Evolutionary conservation across 2,113 vertebrate genomes (phyloP), one percentile per base, ranked within the genome.

Genomic region (Bombycilla garrulus): DNA sequence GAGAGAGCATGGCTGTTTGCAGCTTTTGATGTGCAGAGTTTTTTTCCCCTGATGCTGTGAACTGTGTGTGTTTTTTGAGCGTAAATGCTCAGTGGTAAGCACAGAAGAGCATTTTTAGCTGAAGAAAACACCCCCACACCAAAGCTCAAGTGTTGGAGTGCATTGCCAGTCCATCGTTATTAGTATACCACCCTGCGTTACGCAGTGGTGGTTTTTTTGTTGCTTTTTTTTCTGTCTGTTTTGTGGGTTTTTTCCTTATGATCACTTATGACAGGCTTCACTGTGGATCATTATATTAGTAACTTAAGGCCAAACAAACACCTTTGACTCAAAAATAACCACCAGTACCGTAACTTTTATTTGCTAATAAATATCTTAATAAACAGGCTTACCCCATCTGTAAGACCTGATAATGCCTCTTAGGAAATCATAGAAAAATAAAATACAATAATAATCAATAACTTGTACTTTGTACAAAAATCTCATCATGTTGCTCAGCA

Each of bases 341-440:
- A 98, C 98, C 97, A 98, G 97, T 98, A 99, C 98, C 98, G 97
- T 98, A 98, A 98, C 97, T 98, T 99, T 99, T 99, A 99, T 99
- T 99, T 98, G 98, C 98, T 99, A 99, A 98, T 99, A 99, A 98
- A 98, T 98, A 99, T 98, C 97, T 98, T 98, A 98, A 97, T 98
- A 98, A 99, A 98, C 98, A 98, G 98, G 98, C 98, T 98, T 98
- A 98, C 98, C 98, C 97, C 98, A 98, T 99, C 97, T 98, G 98
- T 99, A 99, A 99, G 98, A 98, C 98, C 98, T 98, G 97, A 98
- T 99, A 98, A 99, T 98, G 98, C 98, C 98, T 99, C 98, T 99
- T 98, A 99, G 98, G 98, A 99, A 99, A 99, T 99, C 91, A 99
- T 99, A 99, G 98, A 99, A 99, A 99, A 99, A 99, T 99, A 99